phyloP scores from a whole-genome alignment of 2,797 vertebrate species.

The Lophura swinhoii region DNA sequence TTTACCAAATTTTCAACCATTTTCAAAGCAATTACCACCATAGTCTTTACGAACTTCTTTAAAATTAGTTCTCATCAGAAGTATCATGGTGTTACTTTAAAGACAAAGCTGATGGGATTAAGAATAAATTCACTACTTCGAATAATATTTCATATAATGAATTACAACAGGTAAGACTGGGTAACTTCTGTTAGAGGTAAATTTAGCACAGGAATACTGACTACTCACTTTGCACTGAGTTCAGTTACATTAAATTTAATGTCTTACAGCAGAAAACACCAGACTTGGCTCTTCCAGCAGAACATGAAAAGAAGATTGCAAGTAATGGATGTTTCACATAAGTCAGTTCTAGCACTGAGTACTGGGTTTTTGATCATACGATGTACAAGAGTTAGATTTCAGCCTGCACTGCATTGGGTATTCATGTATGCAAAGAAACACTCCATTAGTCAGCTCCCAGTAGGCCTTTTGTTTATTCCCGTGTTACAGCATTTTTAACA shows the following conservation, averaged over 20 bases:
- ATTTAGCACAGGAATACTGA: conserved; percentile 36
- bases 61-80: neutral
- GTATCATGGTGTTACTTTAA: neutral
- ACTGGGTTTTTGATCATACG: neutral
- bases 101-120: conserved; percentile 7
- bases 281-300: conserved; percentile 7
- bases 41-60: neutral
- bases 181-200: conserved; percentile 29
- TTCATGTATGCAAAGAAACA: neutral
- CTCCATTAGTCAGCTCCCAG: conserved; percentile 1
- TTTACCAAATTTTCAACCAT: neutral
- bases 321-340: neutral
- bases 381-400: neutral
- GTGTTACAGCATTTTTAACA: neutral
- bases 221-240: neutral
- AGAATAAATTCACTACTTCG: conserved; percentile 36
- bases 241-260: neutral
- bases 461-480: neutral
- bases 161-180: neutral
- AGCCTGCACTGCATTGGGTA: neutral
- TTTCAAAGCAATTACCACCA: neutral
- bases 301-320: neutral
- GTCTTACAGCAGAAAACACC: neutral
- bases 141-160: conserved; percentile 40
- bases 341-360: conserved; percentile 7